phyloP scores from a whole-genome alignment of 1,140 invertebrate genomes.

The Danaus melanippus region DNA sequence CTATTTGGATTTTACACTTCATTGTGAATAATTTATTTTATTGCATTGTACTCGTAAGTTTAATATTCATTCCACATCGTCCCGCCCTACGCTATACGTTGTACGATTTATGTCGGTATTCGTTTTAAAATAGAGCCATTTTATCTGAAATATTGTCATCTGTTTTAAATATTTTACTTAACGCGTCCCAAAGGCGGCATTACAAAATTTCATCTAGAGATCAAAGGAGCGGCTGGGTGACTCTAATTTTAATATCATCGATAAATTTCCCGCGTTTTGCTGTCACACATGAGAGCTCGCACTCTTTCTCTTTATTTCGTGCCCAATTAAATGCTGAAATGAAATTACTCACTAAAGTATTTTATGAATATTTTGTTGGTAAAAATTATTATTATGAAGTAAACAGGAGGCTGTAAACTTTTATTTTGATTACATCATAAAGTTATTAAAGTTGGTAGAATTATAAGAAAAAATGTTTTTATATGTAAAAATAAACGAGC shows the following conservation, averaged over 20 bases:
- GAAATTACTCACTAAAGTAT: too few relatives aligned
- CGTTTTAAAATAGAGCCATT: conserved; percentile 67
- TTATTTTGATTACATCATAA: too few relatives aligned
- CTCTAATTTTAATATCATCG: conserved; percentile 23
- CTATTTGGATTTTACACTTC: conserved; percentile 3
- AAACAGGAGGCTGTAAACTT: too few relatives aligned
- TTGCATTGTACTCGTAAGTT: conserved; percentile 20
- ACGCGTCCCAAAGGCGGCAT: conserved; percentile 51
- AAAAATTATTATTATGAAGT: too few relatives aligned
- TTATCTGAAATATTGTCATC: conserved; percentile 68
- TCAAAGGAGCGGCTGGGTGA: conserved; percentile 19
- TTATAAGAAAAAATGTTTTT: too few relatives aligned
- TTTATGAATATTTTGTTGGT: too few relatives aligned
- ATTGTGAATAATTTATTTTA: conserved; percentile 15
- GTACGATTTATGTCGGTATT: conserved; percentile 52
- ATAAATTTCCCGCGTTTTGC: conserved; percentile 13
- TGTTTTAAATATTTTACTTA: conserved; percentile 67
- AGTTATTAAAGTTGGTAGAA: too few relatives aligned
- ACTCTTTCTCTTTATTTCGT: too few relatives aligned
- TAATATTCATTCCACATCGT: conserved; percentile 52
- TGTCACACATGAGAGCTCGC: too few relatives aligned
- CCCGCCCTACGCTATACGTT: conserved; percentile 50
- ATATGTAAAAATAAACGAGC: too few relatives aligned
- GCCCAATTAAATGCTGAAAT: too few relatives aligned
- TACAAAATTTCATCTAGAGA: conserved; percentile 32